phyloP scores from a whole-genome alignment of 2,113 vertebrate species.

The Connochaetes taurinus region DNA sequence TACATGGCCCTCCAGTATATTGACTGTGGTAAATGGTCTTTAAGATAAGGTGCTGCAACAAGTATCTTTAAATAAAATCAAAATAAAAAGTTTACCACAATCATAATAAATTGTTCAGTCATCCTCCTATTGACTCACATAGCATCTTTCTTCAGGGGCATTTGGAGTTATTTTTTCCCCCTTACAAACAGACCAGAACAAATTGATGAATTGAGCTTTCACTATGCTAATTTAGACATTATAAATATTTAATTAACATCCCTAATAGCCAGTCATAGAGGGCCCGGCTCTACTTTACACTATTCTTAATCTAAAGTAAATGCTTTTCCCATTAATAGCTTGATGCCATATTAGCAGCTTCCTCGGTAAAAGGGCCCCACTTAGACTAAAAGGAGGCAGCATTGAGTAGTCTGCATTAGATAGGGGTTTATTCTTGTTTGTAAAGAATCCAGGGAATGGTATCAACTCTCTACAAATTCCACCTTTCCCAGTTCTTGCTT shows the following conservation, averaged over 20 bases:
- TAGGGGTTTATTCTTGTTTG: slow-evolving; percentile 46
- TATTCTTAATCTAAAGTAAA: slow-evolving; percentile 81
- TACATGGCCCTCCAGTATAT: slow-evolving; percentile 39
- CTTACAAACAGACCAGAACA: slow-evolving; percentile 80
- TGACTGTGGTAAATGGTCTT: slow-evolving; percentile 71
- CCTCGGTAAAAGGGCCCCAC: slow-evolving; percentile 61
- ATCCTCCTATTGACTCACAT: slow-evolving; percentile 70
- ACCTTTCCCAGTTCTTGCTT: background rate
- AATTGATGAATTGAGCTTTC: slow-evolving; percentile 88
- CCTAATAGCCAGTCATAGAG: slow-evolving; percentile 79
- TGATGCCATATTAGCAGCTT: slow-evolving; percentile 73
- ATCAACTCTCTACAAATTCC: background rate
- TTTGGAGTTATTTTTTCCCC: slow-evolving; percentile 61
- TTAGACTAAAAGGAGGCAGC: slow-evolving; percentile 51
- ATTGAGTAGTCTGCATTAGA: slow-evolving; percentile 40
- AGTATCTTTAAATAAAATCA: slow-evolving; percentile 75
- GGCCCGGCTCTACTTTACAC: slow-evolving; percentile 69
- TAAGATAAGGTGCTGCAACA: slow-evolving; percentile 73
- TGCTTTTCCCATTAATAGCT: slow-evolving; percentile 78
- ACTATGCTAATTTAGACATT: slow-evolving; percentile 86
- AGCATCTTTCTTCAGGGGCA: slow-evolving; percentile 62
- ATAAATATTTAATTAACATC: slow-evolving; percentile 89
- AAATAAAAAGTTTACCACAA: slow-evolving; percentile 72
- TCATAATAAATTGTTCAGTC: slow-evolving; percentile 71
- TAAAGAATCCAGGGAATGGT: slow-evolving; percentile 15